Evolutionary conservation across 2,888 invertebrate genomes (phyloP).

Genomic region (Heliconius cydno): DNA sequence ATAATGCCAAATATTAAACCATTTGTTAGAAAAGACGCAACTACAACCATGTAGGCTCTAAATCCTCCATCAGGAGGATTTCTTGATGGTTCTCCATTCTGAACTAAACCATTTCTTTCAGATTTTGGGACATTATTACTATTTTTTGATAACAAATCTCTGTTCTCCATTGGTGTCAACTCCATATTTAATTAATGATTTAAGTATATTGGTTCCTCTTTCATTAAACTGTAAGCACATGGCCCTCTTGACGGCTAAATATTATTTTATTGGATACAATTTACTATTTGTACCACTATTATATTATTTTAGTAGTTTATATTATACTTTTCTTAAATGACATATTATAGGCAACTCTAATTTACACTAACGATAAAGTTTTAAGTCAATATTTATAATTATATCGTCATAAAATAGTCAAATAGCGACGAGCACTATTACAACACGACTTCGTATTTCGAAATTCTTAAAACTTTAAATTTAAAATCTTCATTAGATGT

Average conservation of each 20-base stretch:
- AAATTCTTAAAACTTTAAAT: slow-evolving; percentile 34
- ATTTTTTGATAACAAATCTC: slow-evolving; percentile 60
- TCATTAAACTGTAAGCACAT: slow-evolving; percentile 40
- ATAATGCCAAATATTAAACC: slow-evolving; percentile 95
- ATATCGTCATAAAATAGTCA: slow-evolving; percentile 1
- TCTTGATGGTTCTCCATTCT: slow-evolving; percentile 51
- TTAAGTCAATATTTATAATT: slow-evolving; percentile 11
- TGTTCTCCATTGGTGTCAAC: slow-evolving; percentile 64
- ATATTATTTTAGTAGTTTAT: not conserved
- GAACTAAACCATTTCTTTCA: slow-evolving; percentile 57
- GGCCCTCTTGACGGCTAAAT: slow-evolving; percentile 27
- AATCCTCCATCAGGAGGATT: slow-evolving; percentile 89
- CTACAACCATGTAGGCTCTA: slow-evolving; percentile 91
- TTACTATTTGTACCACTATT: not conserved
- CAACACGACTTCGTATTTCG: slow-evolving; percentile 33
- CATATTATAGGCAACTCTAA: slow-evolving; percentile 1
- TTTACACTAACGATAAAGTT: not conserved
- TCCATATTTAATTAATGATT: slow-evolving; percentile 55
- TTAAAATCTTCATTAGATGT: slow-evolving; percentile 7
- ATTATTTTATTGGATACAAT: slow-evolving; percentile 9
- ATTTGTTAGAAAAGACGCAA: slow-evolving; percentile 94
- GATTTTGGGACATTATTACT: slow-evolving; percentile 50
- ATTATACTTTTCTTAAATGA: not conserved
- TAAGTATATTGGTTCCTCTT: slow-evolving; percentile 20
- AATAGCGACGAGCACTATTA: slow-evolving; percentile 12